A percentile compares a stretch with the other conserved stretches of the same genome.
Evolutionary conservation across 2,797 vertebrate genomes (phyloP).

Genomic region (Euphonia xanthogaster): DNA sequence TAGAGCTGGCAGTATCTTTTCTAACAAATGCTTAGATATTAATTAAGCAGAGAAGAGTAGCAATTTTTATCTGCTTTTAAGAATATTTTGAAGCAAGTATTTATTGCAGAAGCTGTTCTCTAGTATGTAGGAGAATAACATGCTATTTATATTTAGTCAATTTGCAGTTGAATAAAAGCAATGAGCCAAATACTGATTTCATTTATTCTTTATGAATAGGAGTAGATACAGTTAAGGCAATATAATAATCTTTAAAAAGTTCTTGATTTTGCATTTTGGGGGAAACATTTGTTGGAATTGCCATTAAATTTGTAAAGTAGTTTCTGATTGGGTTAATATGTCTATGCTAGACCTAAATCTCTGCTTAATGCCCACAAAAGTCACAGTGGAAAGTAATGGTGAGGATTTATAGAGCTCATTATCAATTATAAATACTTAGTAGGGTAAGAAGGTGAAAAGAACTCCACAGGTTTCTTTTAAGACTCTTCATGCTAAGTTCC

Average conservation of each 20-base stretch:
- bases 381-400: not conserved
- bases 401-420: slow-evolving; percentile 21
- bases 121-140: not conserved
- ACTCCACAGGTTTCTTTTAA: slow-evolving; percentile 12
- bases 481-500: not conserved
- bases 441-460: slow-evolving; percentile 5
- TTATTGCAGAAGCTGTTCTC: not conserved
- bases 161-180: not conserved
- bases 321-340: not conserved
- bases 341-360: not conserved
- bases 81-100: not conserved
- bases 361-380: not conserved
- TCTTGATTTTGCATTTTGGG: not conserved
- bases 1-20: not conserved
- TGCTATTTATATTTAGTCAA: not conserved
- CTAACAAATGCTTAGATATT: not conserved
- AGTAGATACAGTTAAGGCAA: not conserved
- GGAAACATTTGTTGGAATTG: not conserved
- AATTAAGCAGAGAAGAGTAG: not conserved
- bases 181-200: not conserved
- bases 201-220: not conserved
- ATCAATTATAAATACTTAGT: slow-evolving; percentile 7
- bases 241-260: not conserved
- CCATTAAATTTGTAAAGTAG: not conserved
- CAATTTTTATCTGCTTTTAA: not conserved